These are phyloP conservation scores for Megalops cyprinoides DNA, from an alignment of 2,797 vertebrate species.

Conservation along the genomic window DNA sequence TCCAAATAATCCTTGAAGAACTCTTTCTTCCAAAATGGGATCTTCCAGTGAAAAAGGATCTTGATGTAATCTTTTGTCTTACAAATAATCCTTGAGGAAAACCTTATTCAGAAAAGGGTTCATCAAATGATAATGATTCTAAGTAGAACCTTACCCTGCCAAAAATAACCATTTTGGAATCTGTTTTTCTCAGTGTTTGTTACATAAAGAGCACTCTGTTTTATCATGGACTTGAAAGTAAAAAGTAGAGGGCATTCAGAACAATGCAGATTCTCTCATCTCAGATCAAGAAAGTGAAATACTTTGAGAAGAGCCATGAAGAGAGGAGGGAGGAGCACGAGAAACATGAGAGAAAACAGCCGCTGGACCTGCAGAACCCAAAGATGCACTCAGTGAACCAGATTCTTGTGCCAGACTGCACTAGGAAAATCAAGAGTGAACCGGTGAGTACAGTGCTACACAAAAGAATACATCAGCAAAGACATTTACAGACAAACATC, in stretches of 20 bases:
- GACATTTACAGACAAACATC: neutral
- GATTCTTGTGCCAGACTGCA: neutral
- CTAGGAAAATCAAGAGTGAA: slow-evolving; percentile 20
- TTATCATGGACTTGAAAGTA: neutral
- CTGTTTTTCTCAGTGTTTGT: neutral
- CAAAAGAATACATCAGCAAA: neutral
- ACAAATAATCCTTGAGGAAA: too few relatives aligned
- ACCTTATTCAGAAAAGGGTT: too few relatives aligned
- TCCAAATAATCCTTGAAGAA: too few relatives aligned
- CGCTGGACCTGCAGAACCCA: neutral
- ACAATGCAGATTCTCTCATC: neutral
- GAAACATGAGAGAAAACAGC: slow-evolving; percentile 13
- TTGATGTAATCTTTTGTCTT: too few relatives aligned
- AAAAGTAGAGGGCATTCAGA: neutral
- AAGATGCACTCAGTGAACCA: neutral
- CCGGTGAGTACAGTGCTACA: slow-evolving; percentile 16
- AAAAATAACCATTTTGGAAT: slow-evolving; percentile 5
- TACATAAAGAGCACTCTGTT: neutral
- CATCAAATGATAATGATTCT: neutral
- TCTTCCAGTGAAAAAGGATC: too few relatives aligned
- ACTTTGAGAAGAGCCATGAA: slow-evolving; percentile 24
- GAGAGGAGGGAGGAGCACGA: slow-evolving; percentile 27
- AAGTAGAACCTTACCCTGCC: neutral
- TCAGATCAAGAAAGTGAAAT: slow-evolving; percentile 36
- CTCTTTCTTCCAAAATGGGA: too few relatives aligned